These are phyloP conservation scores for Typhlichthys eigenmanni DNA, from an alignment of 2,797 vertebrate genomes.

Conservation along the genomic window DNA sequence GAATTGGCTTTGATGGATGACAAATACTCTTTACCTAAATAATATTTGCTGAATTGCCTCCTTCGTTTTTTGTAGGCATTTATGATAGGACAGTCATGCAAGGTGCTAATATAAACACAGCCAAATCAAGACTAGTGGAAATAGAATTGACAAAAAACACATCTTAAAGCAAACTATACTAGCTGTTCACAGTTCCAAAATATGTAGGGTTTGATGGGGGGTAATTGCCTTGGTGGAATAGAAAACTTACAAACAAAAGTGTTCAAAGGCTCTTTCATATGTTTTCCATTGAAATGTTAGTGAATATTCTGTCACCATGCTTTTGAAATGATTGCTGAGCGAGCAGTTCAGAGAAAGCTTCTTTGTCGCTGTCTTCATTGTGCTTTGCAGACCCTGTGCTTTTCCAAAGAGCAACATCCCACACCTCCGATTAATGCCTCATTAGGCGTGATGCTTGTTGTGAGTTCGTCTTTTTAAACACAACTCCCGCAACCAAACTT, in stretches of 20 bases:
- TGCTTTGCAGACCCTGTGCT: conserved; percentile 71
- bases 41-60: too few species aligned
- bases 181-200: not conserved
- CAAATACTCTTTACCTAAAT: too few species aligned
- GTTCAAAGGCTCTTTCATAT: conserved; percentile 66
- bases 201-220: not conserved
- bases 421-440: conserved; percentile 82
- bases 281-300: conserved; percentile 63
- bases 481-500: conserved; percentile 67
- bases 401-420: conserved; percentile 75
- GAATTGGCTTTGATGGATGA: conserved; percentile 13
- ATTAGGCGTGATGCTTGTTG: conserved; percentile 72
- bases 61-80: too few species aligned
- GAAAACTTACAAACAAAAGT: conserved; percentile 69
- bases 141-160: too few species aligned
- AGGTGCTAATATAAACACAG: too few species aligned
- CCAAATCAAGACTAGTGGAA: too few species aligned
- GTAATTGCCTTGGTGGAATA: conserved; percentile 57
- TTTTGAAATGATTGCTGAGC: conserved; percentile 76
- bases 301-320: conserved; percentile 70
- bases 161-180: too few species aligned
- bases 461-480: conserved; percentile 63
- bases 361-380: conserved; percentile 79
- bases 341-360: conserved; percentile 67
- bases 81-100: too few species aligned